These are phyloP conservation scores for Acrossocheilus wenchowensis DNA, from an alignment of 2,797 vertebrate genomes.

Conservation along the genomic window DNA sequence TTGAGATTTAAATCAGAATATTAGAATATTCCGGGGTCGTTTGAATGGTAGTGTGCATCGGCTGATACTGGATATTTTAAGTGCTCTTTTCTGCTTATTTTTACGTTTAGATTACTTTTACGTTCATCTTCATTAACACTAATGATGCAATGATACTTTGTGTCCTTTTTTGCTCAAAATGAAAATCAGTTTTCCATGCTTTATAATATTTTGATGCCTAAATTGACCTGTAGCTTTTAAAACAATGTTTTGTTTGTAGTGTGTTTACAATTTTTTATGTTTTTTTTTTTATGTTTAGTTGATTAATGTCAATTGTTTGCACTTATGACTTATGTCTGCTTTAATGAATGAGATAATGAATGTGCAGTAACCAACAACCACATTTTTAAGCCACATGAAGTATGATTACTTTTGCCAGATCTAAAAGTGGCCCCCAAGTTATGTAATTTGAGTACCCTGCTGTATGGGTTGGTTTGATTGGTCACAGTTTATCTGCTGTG, in stretches of 20 bases:
- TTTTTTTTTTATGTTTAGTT: too few relatives aligned
- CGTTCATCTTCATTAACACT: not conserved
- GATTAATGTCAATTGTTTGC: not conserved
- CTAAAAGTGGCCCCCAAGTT: not conserved
- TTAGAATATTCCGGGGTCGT: too few relatives aligned
- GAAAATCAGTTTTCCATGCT: not conserved
- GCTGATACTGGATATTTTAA: not conserved
- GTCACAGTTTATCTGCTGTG: not conserved
- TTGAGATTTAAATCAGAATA: too few relatives aligned
- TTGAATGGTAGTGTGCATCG: not conserved
- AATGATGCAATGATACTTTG: not conserved
- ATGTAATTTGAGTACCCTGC: not conserved
- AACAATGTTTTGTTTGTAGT: not conserved
- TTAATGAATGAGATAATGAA: not conserved
- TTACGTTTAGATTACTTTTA: not conserved
- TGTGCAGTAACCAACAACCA: conserved; percentile 4
- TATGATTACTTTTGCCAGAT: not conserved
- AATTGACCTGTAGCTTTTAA: not conserved
- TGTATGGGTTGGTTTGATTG: not conserved
- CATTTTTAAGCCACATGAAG: not conserved
- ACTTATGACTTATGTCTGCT: not conserved
- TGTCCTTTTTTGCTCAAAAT: not conserved
- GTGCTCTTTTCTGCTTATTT: not conserved
- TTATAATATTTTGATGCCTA: not conserved
- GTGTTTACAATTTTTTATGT: not conserved